Percentiles rank a stretch among this genome's conserved stretches.
Conservation (phyloP, 2,113 vertebrate species). For the Pseudonaja textilis region DNA sequence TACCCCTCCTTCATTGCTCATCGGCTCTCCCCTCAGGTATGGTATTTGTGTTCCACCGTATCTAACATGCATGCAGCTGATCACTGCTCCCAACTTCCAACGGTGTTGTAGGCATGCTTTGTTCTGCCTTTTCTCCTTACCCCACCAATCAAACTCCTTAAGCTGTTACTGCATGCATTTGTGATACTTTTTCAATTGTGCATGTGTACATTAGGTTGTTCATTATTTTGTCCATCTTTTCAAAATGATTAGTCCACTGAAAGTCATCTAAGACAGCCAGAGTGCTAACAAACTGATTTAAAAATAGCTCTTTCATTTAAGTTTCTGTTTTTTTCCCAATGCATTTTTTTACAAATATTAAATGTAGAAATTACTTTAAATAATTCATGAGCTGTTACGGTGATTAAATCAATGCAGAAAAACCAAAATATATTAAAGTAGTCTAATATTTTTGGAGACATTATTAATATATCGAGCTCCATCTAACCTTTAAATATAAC, state of each 20-base stretch:
- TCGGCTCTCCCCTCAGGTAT: slow-evolving; percentile 99
- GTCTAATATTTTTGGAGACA: not conserved
- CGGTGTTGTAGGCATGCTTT: slow-evolving; percentile 56
- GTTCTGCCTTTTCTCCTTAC: slow-evolving; percentile 48
- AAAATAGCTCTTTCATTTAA: slow-evolving; percentile 33
- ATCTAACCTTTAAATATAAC: not conserved
- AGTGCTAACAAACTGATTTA: slow-evolving; percentile 41
- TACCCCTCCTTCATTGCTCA: slow-evolving; percentile 94
- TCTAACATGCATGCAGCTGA: slow-evolving; percentile 73
- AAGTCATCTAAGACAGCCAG: slow-evolving; percentile 32
- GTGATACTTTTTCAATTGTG: slow-evolving; percentile 67
- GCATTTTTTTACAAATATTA: not conserved
- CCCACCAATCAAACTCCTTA: slow-evolving; percentile 43
- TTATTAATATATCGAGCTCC: not conserved
- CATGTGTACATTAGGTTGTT: slow-evolving; percentile 69
- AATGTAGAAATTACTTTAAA: not conserved
- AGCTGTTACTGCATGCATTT: slow-evolving; percentile 75
- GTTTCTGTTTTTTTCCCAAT: not conserved
- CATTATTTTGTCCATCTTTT: not conserved
- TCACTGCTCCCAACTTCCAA: slow-evolving; percentile 48
- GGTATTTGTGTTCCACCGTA: slow-evolving; percentile 74
- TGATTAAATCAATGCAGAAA: not conserved
- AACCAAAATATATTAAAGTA: not conserved
- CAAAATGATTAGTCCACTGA: slow-evolving; percentile 48
- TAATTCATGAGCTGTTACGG: not conserved